phyloP scores from a whole-genome alignment of 2,888 invertebrate species.

The Coleophora flavipennella region DNA sequence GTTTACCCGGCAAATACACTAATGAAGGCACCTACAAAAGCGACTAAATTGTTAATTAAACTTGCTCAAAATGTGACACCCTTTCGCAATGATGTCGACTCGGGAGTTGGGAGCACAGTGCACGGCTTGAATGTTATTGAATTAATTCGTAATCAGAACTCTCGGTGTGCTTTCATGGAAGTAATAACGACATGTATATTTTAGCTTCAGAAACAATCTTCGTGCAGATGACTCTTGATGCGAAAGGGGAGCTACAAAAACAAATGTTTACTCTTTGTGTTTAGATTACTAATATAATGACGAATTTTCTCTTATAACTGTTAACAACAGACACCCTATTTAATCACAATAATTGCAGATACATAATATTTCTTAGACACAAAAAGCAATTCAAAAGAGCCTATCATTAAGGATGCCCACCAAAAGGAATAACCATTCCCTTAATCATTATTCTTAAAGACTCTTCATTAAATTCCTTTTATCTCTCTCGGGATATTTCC shows the following conservation, averaged over 20 bases:
- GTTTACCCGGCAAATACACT: slow-evolving; percentile 72
- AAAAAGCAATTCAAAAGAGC: slow-evolving; percentile 63
- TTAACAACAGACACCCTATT: too few relatives aligned
- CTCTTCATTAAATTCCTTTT: slow-evolving; percentile 73
- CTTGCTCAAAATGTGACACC: slow-evolving; percentile 72
- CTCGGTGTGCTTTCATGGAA: slow-evolving; percentile 57
- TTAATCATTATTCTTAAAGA: slow-evolving; percentile 73
- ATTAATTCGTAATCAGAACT: slow-evolving; percentile 71
- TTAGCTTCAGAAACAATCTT: slow-evolving; percentile 8
- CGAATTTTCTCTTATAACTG: too few relatives aligned
- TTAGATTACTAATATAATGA: too few relatives aligned
- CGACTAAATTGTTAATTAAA: slow-evolving; percentile 73
- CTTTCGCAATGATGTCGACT: slow-evolving; percentile 62
- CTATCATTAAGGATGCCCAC: slow-evolving; percentile 61
- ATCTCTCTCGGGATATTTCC: slow-evolving; percentile 70
- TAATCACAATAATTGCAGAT: slow-evolving; percentile 51
- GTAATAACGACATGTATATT: slow-evolving; percentile 44
- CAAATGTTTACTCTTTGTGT: too few relatives aligned
- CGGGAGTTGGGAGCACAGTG: slow-evolving; percentile 52
- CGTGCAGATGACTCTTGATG: too few relatives aligned
- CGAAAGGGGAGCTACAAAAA: too few relatives aligned
- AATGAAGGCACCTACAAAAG: slow-evolving; percentile 72
- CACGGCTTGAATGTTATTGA: slow-evolving; percentile 67
- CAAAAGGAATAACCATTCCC: slow-evolving; percentile 70
- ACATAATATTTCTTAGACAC: slow-evolving; percentile 51